Base-by-base conservation (phyloP, 2,113 vertebrate genomes). In the Pteropus alecto region DNA sequence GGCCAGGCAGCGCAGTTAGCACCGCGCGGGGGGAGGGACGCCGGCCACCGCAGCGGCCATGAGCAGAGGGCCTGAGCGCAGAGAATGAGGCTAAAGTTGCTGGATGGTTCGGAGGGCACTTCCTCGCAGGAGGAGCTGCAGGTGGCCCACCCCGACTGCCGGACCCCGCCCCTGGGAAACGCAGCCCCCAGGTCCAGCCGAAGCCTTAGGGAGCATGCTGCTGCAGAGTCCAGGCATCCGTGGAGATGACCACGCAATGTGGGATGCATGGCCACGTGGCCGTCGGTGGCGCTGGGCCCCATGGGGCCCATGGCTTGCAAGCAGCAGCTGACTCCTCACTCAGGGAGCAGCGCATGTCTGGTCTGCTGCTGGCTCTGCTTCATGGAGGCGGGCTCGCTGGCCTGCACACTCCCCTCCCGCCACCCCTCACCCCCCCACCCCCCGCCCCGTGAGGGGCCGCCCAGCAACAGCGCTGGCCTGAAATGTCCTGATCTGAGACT, bases 381-480 rank as follows among this genome's bases (percentile, higher is more conserved):
- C 18, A 3, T 33, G 5, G 58, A 46, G 41, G 38, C 48, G 2
- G 48, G 48, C 48, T 51, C 3, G 48, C 48, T 51, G 48, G 48
- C 48, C 48, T 51, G 48, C 48, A 4, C 48, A 51, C 2, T 8
- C 48, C 48, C 48, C 48, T 46, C 8, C 43, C 8, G 7, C 38
- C 38, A 38, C 38, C 4, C 38, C 38, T 1, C 38, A 38, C 4
- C 38, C 38, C 1, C 46, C 11, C 46, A 2, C 0, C 2, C 24
- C 77, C 87, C 73, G 15, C 30, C 16, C 0, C 2, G 5, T 2
- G 33, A 41, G 12, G 46, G 35, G 10, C 56, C 41, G 78, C 56
- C 56, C 10, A 61, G 24, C 56, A 41, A 35, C 35, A 61, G 77
- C 35, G 56, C 58, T 60, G 58, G 58, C 22, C 58, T 7, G 5